Conservation (phyloP, 2,888 invertebrate species). For the Pediacus dermestoides region DNA sequence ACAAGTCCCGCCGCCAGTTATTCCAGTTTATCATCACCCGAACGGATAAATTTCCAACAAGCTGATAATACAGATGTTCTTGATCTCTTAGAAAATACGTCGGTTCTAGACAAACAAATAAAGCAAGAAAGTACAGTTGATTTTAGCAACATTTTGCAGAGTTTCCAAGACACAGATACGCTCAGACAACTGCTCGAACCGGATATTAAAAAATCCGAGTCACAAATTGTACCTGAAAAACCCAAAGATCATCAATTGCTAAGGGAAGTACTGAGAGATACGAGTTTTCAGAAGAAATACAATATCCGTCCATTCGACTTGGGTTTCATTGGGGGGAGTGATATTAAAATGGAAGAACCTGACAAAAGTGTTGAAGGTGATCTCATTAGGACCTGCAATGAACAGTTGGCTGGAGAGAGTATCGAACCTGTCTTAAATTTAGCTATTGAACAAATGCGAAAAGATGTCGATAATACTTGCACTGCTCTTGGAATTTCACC, state of each 20-base stretch:
- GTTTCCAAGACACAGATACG: slow-evolving; percentile 47
- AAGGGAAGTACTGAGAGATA: slow-evolving; percentile 78
- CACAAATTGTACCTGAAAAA: slow-evolving; percentile 31
- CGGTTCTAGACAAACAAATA: slow-evolving; percentile 41
- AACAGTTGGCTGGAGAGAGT: slow-evolving; percentile 65
- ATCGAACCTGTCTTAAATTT: slow-evolving; percentile 80
- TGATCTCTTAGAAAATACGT: slow-evolving; percentile 37
- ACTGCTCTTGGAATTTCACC: slow-evolving; percentile 81
- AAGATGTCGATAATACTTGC: slow-evolving; percentile 83
- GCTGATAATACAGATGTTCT: slow-evolving; percentile 36
- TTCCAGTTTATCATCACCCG: slow-evolving; percentile 34
- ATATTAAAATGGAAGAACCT: slow-evolving; percentile 66
- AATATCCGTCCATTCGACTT: slow-evolving; percentile 77
- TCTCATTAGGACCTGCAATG: slow-evolving; percentile 48
- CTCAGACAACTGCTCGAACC: slow-evolving; percentile 36
- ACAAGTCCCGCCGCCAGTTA: slow-evolving; percentile 38
- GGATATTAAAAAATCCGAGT: slow-evolving; percentile 31
- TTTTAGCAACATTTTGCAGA: slow-evolving; percentile 59
- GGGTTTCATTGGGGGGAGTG: slow-evolving; percentile 52
- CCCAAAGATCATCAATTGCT: slow-evolving; percentile 71
- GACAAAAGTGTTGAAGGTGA: slow-evolving; percentile 44
- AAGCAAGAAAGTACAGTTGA: slow-evolving; percentile 62
- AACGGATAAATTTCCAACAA: slow-evolving; percentile 25
- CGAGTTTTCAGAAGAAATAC: slow-evolving; percentile 78
- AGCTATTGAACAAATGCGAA: slow-evolving; percentile 81